Evolutionary conservation across 2,888 invertebrate genomes (phyloP).

Genomic region (Rhamnusium bicolor): DNA sequence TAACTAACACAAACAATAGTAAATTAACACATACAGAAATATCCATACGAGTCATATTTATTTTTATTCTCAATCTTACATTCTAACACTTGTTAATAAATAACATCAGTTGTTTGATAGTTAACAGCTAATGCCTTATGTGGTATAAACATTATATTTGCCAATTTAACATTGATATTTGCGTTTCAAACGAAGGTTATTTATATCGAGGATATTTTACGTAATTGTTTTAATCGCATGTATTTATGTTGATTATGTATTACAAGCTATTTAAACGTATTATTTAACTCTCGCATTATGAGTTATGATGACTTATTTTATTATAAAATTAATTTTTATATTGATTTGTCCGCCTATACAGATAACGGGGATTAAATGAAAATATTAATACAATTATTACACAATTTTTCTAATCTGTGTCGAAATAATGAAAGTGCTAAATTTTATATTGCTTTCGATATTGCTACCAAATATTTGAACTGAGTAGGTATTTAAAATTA

Average conservation of each 20-base stretch:
- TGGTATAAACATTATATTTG: neutral
- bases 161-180: slow-evolving; percentile 9
- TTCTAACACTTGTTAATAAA: neutral
- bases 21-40: neutral
- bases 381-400: neutral
- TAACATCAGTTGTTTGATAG: slow-evolving; percentile 9
- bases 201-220: slow-evolving; percentile 4
- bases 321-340: neutral
- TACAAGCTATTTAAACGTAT: neutral
- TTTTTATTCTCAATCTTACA: neutral
- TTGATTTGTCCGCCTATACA: neutral
- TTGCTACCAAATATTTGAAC: too few species aligned
- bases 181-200: neutral
- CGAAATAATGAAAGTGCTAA: too few species aligned
- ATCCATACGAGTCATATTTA: slow-evolving; percentile 13
- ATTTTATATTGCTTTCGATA: too few species aligned
- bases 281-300: neutral
- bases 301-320: neutral
- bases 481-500: too few species aligned
- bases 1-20: neutral
- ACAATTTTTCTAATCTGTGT: neutral
- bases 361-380: neutral
- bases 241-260: neutral
- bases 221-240: neutral
- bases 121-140: neutral